Evolutionary conservation across 2,113 vertebrate species (phyloP).

Genomic region (Pollimyrus isidori): DNA sequence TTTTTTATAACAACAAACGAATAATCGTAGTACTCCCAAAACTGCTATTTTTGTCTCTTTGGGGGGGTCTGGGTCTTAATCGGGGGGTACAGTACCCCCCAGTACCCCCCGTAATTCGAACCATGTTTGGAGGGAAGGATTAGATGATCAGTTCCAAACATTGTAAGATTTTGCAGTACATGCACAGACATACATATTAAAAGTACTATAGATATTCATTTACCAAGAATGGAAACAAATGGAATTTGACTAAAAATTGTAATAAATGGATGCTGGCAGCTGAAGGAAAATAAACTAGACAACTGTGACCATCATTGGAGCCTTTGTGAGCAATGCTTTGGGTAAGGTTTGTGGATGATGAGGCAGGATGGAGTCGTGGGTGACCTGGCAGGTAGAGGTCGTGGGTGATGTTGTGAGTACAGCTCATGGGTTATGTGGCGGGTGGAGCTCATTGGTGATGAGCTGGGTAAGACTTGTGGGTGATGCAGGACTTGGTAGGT

Average conservation of each 20-base stretch:
- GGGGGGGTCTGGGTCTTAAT: too few relatives aligned
- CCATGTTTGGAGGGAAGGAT: too few relatives aligned
- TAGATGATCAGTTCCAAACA: neutral
- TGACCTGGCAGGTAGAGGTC: neutral
- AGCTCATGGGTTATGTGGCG: neutral
- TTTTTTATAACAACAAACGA: too few relatives aligned
- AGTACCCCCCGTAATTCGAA: too few relatives aligned
- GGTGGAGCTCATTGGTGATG: neutral
- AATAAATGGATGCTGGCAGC: neutral
- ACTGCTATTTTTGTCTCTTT: too few relatives aligned
- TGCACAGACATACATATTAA: neutral
- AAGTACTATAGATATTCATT: neutral
- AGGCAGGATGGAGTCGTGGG: neutral
- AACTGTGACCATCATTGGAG: neutral
- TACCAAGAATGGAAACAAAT: neutral
- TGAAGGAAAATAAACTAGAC: neutral
- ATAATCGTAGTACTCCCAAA: too few relatives aligned
- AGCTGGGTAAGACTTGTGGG: neutral
- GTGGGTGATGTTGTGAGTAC: neutral
- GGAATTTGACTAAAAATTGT: neutral
- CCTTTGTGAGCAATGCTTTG: neutral
- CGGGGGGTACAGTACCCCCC: too few relatives aligned
- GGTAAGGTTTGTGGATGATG: neutral
- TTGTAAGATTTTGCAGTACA: neutral
- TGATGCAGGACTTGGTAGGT: neutral